Evolutionary conservation across 2,113 vertebrate species (phyloP).

Genomic region (Azemiops feae): DNA sequence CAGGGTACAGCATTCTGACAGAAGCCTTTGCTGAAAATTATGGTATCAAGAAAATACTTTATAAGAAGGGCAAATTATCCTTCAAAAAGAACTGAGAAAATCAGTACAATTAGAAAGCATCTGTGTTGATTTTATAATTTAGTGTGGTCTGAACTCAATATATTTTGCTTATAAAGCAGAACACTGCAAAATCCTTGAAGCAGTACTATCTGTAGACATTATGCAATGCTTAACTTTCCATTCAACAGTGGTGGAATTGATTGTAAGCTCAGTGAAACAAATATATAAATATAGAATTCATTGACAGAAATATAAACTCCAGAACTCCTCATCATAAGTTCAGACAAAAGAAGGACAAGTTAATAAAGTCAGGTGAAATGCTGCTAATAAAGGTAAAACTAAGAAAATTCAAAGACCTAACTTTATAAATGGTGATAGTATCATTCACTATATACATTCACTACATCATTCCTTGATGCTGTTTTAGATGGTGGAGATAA

Average conservation of each 20-base stretch:
- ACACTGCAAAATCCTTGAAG: background rate
- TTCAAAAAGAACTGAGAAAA: constrained; percentile 9
- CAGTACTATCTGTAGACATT: background rate
- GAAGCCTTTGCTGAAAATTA: constrained; percentile 9
- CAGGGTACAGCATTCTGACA: background rate
- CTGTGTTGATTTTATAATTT: background rate
- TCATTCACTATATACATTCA: no score
- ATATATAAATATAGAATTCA: background rate
- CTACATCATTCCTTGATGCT: no score
- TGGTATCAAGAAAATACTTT: constrained; percentile 4
- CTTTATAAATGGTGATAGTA: no score
- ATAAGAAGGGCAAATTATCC: constrained; percentile 7
- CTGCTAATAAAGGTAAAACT: no score
- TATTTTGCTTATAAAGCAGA: background rate
- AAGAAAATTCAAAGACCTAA: no score
- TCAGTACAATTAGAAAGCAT: background rate
- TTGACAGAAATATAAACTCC: no score
- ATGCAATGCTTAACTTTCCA: background rate
- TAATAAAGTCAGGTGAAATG: no score
- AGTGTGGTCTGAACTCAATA: background rate
- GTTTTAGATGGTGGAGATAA: no score
- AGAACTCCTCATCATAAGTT: no score
- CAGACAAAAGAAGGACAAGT: no score
- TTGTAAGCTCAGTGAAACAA: background rate
- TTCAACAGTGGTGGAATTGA: background rate